These are phyloP conservation scores for Acanthopagrus latus DNA, from an alignment of 2,797 vertebrate species.

Conservation along the genomic window DNA sequence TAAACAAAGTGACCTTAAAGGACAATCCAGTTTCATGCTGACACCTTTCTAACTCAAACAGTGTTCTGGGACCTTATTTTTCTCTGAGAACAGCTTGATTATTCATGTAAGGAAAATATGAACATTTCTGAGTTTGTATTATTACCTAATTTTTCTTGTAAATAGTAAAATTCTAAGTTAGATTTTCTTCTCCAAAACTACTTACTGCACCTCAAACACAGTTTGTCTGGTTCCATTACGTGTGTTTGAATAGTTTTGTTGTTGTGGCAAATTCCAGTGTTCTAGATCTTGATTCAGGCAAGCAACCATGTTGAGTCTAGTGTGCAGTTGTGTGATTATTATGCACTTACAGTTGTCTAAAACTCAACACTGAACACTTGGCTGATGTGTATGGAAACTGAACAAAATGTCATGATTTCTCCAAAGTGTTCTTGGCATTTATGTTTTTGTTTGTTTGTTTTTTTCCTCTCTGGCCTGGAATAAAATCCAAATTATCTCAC, in stretches of 20 bases:
- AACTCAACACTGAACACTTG: slow-evolving; percentile 19
- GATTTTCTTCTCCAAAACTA: too few species aligned
- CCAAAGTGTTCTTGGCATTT: slow-evolving; percentile 18
- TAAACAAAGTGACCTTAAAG: too few species aligned
- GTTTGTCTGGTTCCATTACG: neutral
- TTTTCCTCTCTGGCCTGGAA: neutral
- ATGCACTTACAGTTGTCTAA: slow-evolving; percentile 10
- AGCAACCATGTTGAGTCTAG: slow-evolving; percentile 25
- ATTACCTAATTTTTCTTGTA: too few species aligned
- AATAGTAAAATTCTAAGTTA: too few species aligned
- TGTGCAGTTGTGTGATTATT: slow-evolving; percentile 27
- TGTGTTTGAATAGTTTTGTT: slow-evolving; percentile 7
- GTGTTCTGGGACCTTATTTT: too few species aligned
- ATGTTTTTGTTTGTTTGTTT: neutral
- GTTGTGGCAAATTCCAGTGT: slow-evolving; percentile 5
- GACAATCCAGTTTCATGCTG: too few species aligned
- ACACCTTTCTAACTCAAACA: too few species aligned
- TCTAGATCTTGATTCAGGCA: slow-evolving; percentile 1
- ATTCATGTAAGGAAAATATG: too few species aligned
- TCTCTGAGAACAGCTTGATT: too few species aligned
- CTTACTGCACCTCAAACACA: neutral
- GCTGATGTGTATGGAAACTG: slow-evolving; percentile 17
- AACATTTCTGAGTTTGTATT: too few species aligned
- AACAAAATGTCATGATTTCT: slow-evolving; percentile 27
- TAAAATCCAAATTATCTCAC: slow-evolving; percentile 2